These are phyloP conservation scores for Scaptomyza hsui DNA, from an alignment of 1,140 invertebrate genomes.

Conservation along the genomic window DNA sequence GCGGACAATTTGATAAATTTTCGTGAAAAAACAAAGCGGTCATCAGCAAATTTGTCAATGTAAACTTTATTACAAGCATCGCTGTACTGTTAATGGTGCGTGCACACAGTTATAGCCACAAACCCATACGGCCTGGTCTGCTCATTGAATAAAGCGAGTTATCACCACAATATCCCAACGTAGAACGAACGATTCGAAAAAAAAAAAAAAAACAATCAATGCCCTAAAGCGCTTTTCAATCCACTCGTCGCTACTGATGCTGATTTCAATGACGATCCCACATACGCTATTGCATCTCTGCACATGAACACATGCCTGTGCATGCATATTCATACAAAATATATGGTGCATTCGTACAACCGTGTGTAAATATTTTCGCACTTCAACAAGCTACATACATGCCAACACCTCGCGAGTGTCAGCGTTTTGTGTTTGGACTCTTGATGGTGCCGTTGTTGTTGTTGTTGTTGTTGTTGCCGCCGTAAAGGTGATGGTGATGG, in stretches of 20 bases:
- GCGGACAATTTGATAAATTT: constrained; percentile 65
- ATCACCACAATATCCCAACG: constrained; percentile 29
- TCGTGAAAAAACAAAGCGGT: constrained; percentile 52
- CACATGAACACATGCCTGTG: constrained; percentile 4
- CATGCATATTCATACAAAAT: constrained; percentile 26
- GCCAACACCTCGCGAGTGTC: constrained; percentile 55
- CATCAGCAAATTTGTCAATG: constrained; percentile 74
- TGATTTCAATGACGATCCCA: constrained; percentile 28
- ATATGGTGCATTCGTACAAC: neutral
- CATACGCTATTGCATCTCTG: neutral
- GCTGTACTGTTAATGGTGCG: constrained; percentile 62
- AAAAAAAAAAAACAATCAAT: constrained; percentile 30
- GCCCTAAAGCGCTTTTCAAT: constrained; percentile 67
- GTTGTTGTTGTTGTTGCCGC: constrained; percentile 37
- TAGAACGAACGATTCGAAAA: constrained; percentile 22
- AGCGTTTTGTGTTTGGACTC: constrained; percentile 29
- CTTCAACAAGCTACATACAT: constrained; percentile 41
- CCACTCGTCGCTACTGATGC: constrained; percentile 46
- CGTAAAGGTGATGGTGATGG: constrained; percentile 60
- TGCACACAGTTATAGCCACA: constrained; percentile 20
- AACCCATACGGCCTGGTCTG: constrained; percentile 2
- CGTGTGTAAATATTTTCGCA: constrained; percentile 67
- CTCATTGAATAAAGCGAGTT: constrained; percentile 30
- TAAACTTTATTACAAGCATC: constrained; percentile 75
- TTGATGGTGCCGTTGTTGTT: constrained; percentile 40